Base-by-base conservation (phyloP, 2,888 invertebrate genomes). In the Stenodema calcarata region DNA sequence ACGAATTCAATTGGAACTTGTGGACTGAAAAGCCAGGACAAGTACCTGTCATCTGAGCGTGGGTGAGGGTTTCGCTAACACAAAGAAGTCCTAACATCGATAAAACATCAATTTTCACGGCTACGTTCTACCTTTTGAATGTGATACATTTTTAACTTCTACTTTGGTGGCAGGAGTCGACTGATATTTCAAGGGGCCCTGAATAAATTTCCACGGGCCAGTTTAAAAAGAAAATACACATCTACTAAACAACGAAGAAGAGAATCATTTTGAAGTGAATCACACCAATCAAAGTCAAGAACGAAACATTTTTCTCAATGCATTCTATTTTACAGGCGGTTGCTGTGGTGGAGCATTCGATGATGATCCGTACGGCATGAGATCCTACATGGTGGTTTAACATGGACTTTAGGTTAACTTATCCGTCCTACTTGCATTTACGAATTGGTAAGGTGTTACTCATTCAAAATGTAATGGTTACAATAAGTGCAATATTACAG, bases 271-370 rank as follows among this genome's bases (percentile, higher is more conserved):
- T 35, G 2, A n/a, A n/a, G n/a, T 62, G 18, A 62, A 62, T 7
- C 62, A 62, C 23, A 18, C 1, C 62, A 27, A 6, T 62, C 18
- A 23, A 62, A 23, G 12, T 47, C 12, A 9, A 9, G 47, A 47
- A 47, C 3, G 47, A 47, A 14, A 47, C 16, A 47, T 62, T 23
- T 23, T 62, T 4, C 27, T 78, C 41, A 78, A 23, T 18, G 1
- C 14, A n/a, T 76, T 47, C 79, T 75, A 78, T 86, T 87, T 88
- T 88, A 70, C 88, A 88, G 88, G 86, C 50, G 78, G 78, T 23
- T 88, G 88, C 87, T 88, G 88, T 47, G 87, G 87, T 30, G 88
- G 87, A 76, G 88, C 88, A 12, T 88, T 88, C 76, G 82, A 42
- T 23, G 50, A 83, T 23, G 87, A 76, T 42, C 73, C 81, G 23